Evolutionary conservation across 2,888 invertebrate species (phyloP).

Genomic region (Schizotus pectinicornis): DNA sequence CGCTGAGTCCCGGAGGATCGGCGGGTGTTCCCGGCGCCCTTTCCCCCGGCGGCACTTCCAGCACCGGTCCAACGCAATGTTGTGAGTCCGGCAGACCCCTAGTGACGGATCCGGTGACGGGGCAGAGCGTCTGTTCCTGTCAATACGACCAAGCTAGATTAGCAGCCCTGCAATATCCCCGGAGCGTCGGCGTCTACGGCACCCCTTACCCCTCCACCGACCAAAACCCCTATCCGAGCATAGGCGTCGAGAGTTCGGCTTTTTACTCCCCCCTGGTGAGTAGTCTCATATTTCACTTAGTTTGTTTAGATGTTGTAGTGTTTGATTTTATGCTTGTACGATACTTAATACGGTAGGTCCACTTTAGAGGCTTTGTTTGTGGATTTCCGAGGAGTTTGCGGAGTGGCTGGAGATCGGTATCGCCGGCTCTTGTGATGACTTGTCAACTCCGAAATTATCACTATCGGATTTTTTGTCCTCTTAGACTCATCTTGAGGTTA

Average conservation of each 20-base stretch:
- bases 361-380: constrained; percentile 14
- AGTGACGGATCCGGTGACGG: constrained; percentile 91
- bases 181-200: constrained; percentile 83
- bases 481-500: too few relatives aligned
- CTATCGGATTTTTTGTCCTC: too few relatives aligned
- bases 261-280: constrained; percentile 96
- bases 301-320: constrained; percentile 38
- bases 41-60: constrained; percentile 62
- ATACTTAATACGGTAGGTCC: constrained; percentile 42
- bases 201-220: constrained; percentile 89
- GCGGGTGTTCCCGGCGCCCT: constrained; percentile 60
- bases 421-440: too few relatives aligned
- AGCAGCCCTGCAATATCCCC: constrained; percentile 81
- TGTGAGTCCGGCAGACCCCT: constrained; percentile 92
- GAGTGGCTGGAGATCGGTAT: constrained; percentile 20
- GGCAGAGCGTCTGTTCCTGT: constrained; percentile 92
- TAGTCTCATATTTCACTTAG: constrained; percentile 51
- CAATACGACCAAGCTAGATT: constrained; percentile 90
- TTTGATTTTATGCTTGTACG: constrained; percentile 42
- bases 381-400: constrained; percentile 29
- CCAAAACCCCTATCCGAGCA: constrained; percentile 91
- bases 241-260: constrained; percentile 91
- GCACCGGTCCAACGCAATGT: constrained; percentile 63
- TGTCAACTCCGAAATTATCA: too few relatives aligned
- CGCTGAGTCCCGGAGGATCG: constrained; percentile 73